Evolutionary conservation across 2,888 invertebrate genomes (phyloP).

Genomic region (Psylliodes chrysocephalus): DNA sequence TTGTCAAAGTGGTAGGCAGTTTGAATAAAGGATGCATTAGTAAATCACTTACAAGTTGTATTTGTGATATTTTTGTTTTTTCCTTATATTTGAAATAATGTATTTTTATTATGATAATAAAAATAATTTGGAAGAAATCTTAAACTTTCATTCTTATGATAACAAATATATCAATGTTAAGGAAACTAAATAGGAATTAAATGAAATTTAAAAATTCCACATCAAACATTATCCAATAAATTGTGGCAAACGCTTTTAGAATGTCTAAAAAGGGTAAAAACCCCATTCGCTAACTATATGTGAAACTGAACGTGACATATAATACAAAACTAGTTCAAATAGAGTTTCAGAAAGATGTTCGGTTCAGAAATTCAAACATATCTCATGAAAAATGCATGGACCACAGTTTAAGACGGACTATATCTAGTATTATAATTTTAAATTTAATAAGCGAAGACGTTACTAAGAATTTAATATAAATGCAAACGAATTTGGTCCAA

Average conservation of each 20-base stretch:
- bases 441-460: conserved; percentile 13
- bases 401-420: conserved; percentile 15
- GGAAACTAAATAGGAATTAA: no score
- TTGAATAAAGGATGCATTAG: no score
- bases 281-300: conserved; percentile 15
- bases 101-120: no score
- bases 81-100: no score
- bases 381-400: conserved; percentile 31
- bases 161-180: no score
- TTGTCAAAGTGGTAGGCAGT: no score
- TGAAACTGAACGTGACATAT: conserved; percentile 28
- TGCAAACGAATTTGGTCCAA: conserved; percentile 7
- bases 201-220: no score
- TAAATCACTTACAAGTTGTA: no score
- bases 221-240: not conserved
- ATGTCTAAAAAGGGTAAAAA: not conserved
- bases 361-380: conserved; percentile 18
- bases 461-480: conserved; percentile 19
- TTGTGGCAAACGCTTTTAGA: not conserved
- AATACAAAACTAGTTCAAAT: conserved; percentile 24
- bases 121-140: no score
- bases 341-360: conserved; percentile 15
- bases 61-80: no score
- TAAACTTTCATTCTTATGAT: no score
- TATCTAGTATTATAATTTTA: conserved; percentile 23